Evolutionary conservation across 1,140 invertebrate species (phyloP).

Genomic region (Drosophila nigrodunni): DNA sequence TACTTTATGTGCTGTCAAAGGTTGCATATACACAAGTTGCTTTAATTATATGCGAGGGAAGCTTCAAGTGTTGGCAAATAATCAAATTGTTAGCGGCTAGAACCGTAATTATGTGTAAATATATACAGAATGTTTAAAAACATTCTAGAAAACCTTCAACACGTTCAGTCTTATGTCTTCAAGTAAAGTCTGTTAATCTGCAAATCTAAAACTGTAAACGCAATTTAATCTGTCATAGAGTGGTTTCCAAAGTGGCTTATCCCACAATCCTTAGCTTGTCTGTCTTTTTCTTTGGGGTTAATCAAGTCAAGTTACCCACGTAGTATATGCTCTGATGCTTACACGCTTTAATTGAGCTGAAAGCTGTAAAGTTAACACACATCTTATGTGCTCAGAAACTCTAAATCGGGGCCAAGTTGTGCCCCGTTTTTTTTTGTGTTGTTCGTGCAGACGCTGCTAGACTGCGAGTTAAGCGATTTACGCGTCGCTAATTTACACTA

Average conservation of each 20-base stretch:
- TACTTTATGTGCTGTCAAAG: constrained; percentile 24
- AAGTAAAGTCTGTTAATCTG: background rate
- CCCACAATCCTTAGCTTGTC: background rate
- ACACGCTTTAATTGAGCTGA: constrained; percentile 61
- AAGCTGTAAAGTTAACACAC: constrained; percentile 60
- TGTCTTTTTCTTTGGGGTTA: constrained; percentile 19
- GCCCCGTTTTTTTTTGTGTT: constrained; percentile 6
- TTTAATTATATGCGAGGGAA: constrained; percentile 29
- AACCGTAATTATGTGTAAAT: too few species aligned
- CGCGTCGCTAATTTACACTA: constrained; percentile 79
- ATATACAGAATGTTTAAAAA: too few species aligned
- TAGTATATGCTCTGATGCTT: constrained; percentile 13
- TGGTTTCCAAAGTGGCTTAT: constrained; percentile 10
- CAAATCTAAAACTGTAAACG: background rate
- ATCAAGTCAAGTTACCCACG: constrained; percentile 17
- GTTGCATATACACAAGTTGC: background rate
- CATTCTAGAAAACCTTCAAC: too few species aligned
- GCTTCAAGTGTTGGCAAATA: constrained; percentile 2
- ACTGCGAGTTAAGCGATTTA: constrained; percentile 73
- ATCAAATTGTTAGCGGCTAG: too few species aligned
- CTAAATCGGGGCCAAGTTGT: constrained; percentile 21
- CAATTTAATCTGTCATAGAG: constrained; percentile 3
- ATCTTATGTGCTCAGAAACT: constrained; percentile 19
- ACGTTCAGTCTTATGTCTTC: too few species aligned
- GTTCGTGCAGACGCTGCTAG: constrained; percentile 3